phyloP scores from a whole-genome alignment of 2,797 vertebrate genomes.

The Margarornis squamiger region DNA sequence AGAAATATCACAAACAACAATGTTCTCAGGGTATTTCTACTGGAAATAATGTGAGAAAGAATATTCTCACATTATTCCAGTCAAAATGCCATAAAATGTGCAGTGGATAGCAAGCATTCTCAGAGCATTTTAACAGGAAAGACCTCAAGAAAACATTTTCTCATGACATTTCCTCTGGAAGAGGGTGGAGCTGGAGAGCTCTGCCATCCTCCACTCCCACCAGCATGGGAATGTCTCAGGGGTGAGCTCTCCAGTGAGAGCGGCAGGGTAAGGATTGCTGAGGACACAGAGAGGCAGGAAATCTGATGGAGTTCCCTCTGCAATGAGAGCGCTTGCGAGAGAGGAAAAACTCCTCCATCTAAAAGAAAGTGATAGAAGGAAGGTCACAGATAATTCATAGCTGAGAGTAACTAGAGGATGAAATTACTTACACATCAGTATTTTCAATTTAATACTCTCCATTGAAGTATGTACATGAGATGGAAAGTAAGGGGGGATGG shows the following conservation, averaged over 20 bases:
- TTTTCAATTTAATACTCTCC: not conserved
- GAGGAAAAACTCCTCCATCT: not conserved
- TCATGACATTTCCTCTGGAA: conserved; percentile 74
- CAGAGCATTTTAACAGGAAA: conserved; percentile 62
- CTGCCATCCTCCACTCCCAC: conserved; percentile 16
- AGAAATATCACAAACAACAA: conserved; percentile 49
- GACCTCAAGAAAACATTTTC: conserved; percentile 69
- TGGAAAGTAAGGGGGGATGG: not conserved
- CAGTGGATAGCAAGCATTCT: conserved; percentile 58
- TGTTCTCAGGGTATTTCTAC: conserved; percentile 64
- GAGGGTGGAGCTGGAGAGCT: conserved; percentile 52
- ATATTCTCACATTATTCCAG: conserved; percentile 71
- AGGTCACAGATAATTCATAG: not conserved
- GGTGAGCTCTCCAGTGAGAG: conserved; percentile 55
- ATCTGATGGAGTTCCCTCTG: not conserved
- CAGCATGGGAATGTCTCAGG: conserved; percentile 63
- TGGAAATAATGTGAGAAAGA: conserved; percentile 70
- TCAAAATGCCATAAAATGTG: conserved; percentile 69
- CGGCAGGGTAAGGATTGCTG: not conserved
- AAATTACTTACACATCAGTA: not conserved
- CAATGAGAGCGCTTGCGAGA: not conserved
- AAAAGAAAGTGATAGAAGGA: not conserved
- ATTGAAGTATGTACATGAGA: not conserved
- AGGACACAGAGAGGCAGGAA: not conserved
- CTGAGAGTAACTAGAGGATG: not conserved